Percentiles rank a stretch among this genome's conserved stretches.
phyloP scores from a whole-genome alignment of 1,140 invertebrate genomes.

The Bombyx mandarina region DNA sequence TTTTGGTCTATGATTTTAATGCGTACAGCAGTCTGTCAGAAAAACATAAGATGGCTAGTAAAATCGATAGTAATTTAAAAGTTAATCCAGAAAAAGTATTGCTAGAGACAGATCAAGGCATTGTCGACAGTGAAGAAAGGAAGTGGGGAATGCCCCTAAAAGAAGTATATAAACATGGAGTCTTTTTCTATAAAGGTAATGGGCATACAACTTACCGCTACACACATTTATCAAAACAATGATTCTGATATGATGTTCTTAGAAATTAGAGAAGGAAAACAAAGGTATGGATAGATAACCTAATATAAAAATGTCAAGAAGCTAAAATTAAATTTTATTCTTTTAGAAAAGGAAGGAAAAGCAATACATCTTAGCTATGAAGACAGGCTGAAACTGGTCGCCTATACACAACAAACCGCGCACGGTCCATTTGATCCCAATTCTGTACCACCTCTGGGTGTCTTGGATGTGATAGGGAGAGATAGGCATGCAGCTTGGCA shows the following conservation, averaged over 20 bases:
- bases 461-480: slow-evolving; percentile 94
- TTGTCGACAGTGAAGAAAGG: slow-evolving; percentile 60
- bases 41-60: slow-evolving; percentile 34
- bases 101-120: slow-evolving; percentile 65
- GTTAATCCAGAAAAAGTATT: slow-evolving; percentile 58
- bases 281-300: too few species aligned
- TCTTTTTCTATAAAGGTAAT: slow-evolving; percentile 93
- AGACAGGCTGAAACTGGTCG: slow-evolving; percentile 92
- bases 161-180: slow-evolving; percentile 88
- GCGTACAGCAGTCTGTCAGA: not conserved
- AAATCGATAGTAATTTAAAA: slow-evolving; percentile 41
- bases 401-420: slow-evolving; percentile 91
- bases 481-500: slow-evolving; percentile 95
- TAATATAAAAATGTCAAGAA: too few species aligned
- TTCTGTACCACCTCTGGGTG: slow-evolving; percentile 88
- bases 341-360: slow-evolving; percentile 92
- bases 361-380: slow-evolving; percentile 94
- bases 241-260: too few species aligned
- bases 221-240: too few species aligned
- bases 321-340: not conserved
- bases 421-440: slow-evolving; percentile 87
- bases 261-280: too few species aligned
- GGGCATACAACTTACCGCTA: not conserved
- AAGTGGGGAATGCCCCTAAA: slow-evolving; percentile 79
- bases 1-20: too few species aligned